A percentile compares a stretch with the other conserved stretches of the same genome.
These are phyloP conservation scores for Passer domesticus DNA, from an alignment of 2,113 vertebrate species.

Conservation along the genomic window DNA sequence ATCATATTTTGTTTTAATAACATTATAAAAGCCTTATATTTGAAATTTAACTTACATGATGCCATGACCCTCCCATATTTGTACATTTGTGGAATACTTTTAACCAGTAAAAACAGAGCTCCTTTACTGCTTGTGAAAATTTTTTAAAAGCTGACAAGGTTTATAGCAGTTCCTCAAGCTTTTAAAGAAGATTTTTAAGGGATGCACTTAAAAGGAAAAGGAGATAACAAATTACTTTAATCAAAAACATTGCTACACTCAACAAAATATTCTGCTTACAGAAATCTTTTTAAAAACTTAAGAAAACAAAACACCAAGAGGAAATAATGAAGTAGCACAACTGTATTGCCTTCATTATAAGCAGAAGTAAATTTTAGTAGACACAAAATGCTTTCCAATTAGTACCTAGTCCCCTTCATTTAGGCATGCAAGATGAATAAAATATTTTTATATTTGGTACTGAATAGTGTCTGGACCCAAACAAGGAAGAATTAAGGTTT, in stretches of 20 bases:
- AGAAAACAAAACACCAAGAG: background rate
- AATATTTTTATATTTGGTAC: background rate
- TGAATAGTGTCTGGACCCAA: background rate
- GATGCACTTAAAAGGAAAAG: background rate
- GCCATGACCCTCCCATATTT: background rate
- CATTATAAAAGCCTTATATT: background rate
- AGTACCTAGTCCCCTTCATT: background rate
- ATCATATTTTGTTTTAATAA: background rate
- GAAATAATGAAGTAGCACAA: background rate
- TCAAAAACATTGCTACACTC: background rate
- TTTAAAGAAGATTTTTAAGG: background rate
- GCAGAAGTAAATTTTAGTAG: background rate
- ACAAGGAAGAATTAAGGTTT: background rate
- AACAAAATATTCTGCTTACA: background rate
- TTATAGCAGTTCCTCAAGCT: background rate
- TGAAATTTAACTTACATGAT: background rate
- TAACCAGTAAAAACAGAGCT: background rate
- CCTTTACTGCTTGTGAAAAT: background rate
- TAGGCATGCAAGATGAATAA: background rate
- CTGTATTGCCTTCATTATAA: background rate
- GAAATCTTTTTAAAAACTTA: background rate
- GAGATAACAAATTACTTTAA: background rate
- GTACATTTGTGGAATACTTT: background rate
- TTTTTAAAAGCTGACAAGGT: background rate
- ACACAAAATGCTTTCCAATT: background rate